Percentiles rank a stretch among this genome's conserved stretches.
These are phyloP conservation scores for Poecile montanus DNA, from an alignment of 2,797 vertebrate species.

Conservation along the genomic window DNA sequence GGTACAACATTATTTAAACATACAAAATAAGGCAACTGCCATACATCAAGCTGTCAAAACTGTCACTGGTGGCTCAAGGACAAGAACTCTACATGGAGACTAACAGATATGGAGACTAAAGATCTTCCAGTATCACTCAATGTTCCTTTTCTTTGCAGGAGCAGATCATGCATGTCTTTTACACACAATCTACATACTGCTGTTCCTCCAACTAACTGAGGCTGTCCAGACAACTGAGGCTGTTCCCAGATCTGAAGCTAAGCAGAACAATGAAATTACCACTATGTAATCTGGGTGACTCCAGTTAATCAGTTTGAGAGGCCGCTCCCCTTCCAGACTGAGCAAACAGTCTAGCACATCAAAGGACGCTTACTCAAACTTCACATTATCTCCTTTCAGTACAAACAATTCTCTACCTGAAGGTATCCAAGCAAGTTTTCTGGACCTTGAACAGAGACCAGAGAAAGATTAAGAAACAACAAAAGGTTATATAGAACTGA, in stretches of 20 bases:
- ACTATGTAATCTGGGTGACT: rapidly evolving
- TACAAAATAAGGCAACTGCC: background rate
- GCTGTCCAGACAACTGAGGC: background rate
- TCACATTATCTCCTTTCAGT: background rate
- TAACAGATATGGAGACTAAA: background rate
- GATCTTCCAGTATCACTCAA: background rate
- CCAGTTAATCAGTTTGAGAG: background rate
- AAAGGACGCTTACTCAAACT: background rate
- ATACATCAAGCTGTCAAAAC: background rate
- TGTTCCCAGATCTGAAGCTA: background rate
- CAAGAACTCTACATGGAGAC: background rate
- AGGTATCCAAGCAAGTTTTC: background rate
- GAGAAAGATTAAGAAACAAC: background rate
- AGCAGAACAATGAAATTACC: background rate
- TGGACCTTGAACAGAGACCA: background rate
- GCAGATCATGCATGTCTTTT: background rate
- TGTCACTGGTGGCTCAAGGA: background rate
- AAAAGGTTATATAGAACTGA: background rate
- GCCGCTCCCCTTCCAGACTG: background rate
- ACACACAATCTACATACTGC: background rate
- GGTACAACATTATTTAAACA: background rate
- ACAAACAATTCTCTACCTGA: background rate
- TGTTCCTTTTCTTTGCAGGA: background rate
- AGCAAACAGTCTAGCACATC: background rate
- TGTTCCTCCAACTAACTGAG: background rate